These are phyloP conservation scores for Lycorma delicatula DNA, from an alignment of 1,140 invertebrate genomes.

Conservation along the genomic window DNA sequence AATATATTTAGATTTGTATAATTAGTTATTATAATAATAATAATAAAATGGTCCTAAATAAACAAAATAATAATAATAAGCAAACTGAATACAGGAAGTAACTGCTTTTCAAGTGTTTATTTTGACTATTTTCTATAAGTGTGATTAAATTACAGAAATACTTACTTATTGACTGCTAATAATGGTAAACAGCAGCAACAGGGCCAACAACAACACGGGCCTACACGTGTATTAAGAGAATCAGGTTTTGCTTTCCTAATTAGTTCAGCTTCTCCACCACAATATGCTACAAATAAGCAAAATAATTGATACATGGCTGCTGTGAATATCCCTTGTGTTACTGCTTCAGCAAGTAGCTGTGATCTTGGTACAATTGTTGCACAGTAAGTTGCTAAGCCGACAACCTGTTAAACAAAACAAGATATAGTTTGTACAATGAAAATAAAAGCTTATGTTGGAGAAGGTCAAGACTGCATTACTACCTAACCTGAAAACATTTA, in stretches of 20 bases:
- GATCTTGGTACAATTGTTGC: conserved; percentile 48
- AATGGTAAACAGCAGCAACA: conserved; percentile 47
- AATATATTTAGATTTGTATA: too few species aligned
- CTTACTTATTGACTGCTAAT: conserved; percentile 46
- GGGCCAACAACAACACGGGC: conserved; percentile 53
- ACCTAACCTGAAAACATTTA: too few species aligned
- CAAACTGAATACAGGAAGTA: too few species aligned
- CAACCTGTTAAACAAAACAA: conserved; percentile 39
- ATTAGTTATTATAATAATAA: too few species aligned
- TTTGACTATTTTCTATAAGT: too few species aligned
- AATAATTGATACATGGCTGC: conserved; percentile 52
- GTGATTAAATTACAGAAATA: too few species aligned
- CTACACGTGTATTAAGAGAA: conserved; percentile 43
- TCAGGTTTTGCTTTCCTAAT: conserved; percentile 42
- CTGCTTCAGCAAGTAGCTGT: conserved; percentile 49
- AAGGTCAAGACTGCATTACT: too few species aligned
- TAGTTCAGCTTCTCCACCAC: conserved; percentile 47
- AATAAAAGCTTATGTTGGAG: neutral
- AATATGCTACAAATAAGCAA: conserved; percentile 48
- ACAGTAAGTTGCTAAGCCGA: conserved; percentile 44
- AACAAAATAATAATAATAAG: too few species aligned
- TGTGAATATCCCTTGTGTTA: conserved; percentile 51
- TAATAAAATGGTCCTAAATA: too few species aligned
- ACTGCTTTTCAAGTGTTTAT: too few species aligned
- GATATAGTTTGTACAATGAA: neutral